Conservation (phyloP, 2,113 vertebrate genomes). For the Gopherus evgoodei region DNA sequence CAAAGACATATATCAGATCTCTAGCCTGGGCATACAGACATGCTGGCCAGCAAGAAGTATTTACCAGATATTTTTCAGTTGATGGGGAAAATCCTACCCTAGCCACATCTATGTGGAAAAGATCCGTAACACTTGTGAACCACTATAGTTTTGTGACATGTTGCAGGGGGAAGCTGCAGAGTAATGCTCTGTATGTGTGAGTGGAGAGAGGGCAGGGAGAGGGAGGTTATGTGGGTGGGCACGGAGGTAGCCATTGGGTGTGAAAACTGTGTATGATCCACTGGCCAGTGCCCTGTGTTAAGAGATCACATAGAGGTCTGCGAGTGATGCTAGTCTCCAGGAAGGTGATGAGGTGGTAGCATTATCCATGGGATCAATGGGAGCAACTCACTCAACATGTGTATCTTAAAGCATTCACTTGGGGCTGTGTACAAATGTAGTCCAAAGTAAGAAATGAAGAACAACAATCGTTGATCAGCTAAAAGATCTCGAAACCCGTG, state of each 20-base stretch:
- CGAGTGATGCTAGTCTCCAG: neutral
- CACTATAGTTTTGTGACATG: neutral
- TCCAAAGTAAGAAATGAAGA: too few species aligned
- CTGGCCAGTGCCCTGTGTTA: neutral
- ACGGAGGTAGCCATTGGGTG: neutral
- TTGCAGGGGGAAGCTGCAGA: neutral
- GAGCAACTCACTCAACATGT: neutral
- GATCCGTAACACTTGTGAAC: neutral
- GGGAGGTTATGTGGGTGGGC: too few species aligned
- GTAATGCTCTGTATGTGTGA: neutral
- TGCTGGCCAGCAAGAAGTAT: neutral
- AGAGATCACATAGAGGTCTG: neutral
- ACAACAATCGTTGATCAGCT: neutral
- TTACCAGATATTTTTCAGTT: neutral
- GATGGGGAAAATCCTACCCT: neutral
- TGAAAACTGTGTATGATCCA: neutral
- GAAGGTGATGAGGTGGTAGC: neutral
- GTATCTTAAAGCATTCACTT: neutral
- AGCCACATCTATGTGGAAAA: neutral
- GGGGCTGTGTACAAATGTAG: too few species aligned
- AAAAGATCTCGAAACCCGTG: neutral
- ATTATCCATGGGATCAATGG: neutral
- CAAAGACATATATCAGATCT: neutral
- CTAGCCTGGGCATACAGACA: rapidly evolving
- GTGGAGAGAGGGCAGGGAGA: too few species aligned